Conservation (phyloP, 2,113 vertebrate species). For the Euleptes europaea region DNA sequence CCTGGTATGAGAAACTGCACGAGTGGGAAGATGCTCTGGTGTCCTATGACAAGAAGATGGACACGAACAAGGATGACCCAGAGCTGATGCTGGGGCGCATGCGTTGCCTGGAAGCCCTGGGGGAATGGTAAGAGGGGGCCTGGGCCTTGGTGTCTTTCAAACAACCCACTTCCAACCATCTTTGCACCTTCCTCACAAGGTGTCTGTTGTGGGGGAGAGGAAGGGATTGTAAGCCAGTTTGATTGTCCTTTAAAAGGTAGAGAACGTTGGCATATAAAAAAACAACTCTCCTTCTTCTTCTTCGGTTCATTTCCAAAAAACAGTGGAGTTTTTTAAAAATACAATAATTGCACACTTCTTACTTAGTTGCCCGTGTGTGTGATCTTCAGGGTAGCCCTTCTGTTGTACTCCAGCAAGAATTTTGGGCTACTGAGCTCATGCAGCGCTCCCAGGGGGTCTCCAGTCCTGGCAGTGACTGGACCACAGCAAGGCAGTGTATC, state of each 20-base stretch:
- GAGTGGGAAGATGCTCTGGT: constrained; percentile 98
- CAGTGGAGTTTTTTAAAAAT: too few relatives aligned
- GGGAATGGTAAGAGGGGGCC: constrained; percentile 87
- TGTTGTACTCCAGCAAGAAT: background rate
- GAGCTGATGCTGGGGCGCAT: constrained; percentile 96
- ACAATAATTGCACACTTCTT: background rate
- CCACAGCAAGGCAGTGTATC: too few relatives aligned
- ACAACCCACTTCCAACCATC: background rate
- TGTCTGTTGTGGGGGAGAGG: too few relatives aligned
- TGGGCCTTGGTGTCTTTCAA: background rate
- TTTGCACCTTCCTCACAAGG: too few relatives aligned
- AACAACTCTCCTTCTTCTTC: too few relatives aligned
- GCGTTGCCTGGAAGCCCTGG: constrained; percentile 96
- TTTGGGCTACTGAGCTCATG: background rate
- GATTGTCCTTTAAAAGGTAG: too few relatives aligned
- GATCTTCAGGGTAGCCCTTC: background rate
- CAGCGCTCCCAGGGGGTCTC: too few relatives aligned
- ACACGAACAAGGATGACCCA: constrained; percentile 96
- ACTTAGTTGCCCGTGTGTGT: background rate
- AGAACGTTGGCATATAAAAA: too few relatives aligned
- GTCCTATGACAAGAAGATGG: constrained; percentile 97
- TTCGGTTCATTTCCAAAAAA: background rate
- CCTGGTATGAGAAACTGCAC: constrained; percentile 98
- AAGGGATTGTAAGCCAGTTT: too few relatives aligned
- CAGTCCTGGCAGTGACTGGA: too few relatives aligned